phyloP scores from a whole-genome alignment of 2,113 vertebrate genomes.

The Numida meleagris region DNA sequence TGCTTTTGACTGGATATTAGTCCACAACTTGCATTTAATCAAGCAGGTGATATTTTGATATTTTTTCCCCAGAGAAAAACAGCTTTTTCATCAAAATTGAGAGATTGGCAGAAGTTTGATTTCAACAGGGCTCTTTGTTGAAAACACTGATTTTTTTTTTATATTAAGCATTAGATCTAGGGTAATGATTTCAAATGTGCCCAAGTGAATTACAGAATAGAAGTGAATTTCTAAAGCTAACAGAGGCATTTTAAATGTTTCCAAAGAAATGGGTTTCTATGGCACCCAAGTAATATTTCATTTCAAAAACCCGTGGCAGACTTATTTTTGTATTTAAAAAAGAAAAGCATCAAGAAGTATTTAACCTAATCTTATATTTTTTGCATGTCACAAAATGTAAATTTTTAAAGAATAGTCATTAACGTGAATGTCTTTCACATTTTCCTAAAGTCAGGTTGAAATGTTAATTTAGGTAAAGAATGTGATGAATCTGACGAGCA shows the following conservation, averaged over 20 bases:
- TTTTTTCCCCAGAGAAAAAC: background rate
- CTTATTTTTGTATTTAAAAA: background rate
- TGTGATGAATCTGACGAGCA: background rate
- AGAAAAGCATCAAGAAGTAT: background rate
- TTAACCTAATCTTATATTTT: background rate
- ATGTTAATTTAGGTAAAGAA: background rate
- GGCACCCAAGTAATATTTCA: background rate
- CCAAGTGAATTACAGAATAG: background rate
- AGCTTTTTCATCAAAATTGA: background rate
- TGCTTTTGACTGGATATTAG: background rate
- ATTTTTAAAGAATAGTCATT: background rate
- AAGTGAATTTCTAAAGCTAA: background rate
- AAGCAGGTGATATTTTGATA: background rate
- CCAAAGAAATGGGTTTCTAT: background rate
- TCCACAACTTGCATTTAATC: background rate
- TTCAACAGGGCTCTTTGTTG: background rate
- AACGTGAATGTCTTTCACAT: background rate
- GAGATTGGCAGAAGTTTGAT: background rate
- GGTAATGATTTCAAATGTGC: background rate
- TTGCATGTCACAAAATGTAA: background rate
- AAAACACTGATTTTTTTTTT: background rate
- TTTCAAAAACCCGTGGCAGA: background rate
- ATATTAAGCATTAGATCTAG: background rate
- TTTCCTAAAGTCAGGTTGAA: background rate
- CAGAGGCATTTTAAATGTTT: background rate